These are phyloP conservation scores for Drosophila siamana DNA, from an alignment of 2,888 invertebrate genomes.

Conservation along the genomic window DNA sequence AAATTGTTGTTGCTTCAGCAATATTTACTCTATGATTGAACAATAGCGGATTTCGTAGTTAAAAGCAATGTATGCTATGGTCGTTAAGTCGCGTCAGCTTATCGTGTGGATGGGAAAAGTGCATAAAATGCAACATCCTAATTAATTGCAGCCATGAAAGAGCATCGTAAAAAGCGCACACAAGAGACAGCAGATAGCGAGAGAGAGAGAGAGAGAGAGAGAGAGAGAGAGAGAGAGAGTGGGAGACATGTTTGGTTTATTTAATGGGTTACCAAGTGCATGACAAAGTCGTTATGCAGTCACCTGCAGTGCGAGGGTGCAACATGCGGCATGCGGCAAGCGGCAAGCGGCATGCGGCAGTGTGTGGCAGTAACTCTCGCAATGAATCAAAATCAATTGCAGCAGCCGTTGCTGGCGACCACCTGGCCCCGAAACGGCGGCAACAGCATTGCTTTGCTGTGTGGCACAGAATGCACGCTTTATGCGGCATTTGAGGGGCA, in stretches of 20 bases:
- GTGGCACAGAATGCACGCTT: background rate
- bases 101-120: background rate
- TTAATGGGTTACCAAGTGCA: conserved; percentile 25
- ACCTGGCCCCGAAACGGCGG: conserved; percentile 36
- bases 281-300: conserved; percentile 20
- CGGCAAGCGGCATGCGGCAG: background rate
- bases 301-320: conserved; percentile 13
- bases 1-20: no score
- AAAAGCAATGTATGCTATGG: background rate
- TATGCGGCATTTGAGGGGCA: background rate
- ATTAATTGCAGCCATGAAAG: conserved; percentile 11
- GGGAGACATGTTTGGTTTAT: conserved; percentile 11
- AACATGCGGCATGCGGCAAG: background rate
- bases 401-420: conserved; percentile 38
- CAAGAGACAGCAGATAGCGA: no score
- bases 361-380: conserved; percentile 13
- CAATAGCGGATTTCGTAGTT: background rate
- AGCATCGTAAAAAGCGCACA: background rate
- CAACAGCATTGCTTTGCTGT: conserved; percentile 8
- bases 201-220: background rate
- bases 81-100: background rate
- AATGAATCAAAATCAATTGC: conserved; percentile 75
- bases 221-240: background rate
- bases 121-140: conserved; percentile 11
- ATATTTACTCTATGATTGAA: background rate